Base-by-base conservation (phyloP, 2,113 vertebrate species). In the Podiceps cristatus region DNA sequence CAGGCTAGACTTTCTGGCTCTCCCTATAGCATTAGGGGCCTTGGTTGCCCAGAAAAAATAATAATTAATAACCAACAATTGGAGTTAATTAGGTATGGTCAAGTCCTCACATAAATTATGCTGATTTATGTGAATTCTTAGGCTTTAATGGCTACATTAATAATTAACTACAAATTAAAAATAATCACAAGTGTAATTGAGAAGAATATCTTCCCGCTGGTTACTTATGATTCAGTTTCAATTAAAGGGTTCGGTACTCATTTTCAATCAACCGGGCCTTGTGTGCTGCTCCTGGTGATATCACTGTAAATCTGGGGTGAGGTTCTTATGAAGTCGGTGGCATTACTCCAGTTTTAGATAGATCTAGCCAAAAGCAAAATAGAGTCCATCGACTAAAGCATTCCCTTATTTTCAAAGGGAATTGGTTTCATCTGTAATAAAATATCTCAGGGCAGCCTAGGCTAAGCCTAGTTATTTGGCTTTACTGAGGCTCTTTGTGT, bases 341-440 rank as follows among this genome's bases (percentile, higher is more conserved):
- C 86, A 64, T 92, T 89, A 78, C 33, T 96, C 88, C 86, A 96
- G 77, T 85, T 91, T 94, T 96, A 82, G 42, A 33, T 9, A 87
- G 56, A 64, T 81, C 33, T 82, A 93, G 76, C 89, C 62, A 89
- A 95, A 93, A 96, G 53, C 80, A 68, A 89, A 96, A 69, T 25
- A 42, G 60, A 89, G 44, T 68, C 91, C 59, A 66, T 86, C 1
- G 0, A 15, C 68, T 93, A 71, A 95, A 92, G 37, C 28, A 80
- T 86, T 88, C 78, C 60, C 49, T 93, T 94, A 71, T 97, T 83
- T 96, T 96, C 95, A 93, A 80, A 91, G 73, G 80, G 91, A 88
- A 91, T 92, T 88, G 71, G 58, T 94, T 95, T 91, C 52, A 92
- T 95, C 72, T 96, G 60, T 91, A 93, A 91, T 93, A 64, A 94